Evolutionary conservation across 1,140 invertebrate genomes (phyloP), one percentile per base, ranked within the genome.

Genomic region (Drosophila auraria): DNA sequence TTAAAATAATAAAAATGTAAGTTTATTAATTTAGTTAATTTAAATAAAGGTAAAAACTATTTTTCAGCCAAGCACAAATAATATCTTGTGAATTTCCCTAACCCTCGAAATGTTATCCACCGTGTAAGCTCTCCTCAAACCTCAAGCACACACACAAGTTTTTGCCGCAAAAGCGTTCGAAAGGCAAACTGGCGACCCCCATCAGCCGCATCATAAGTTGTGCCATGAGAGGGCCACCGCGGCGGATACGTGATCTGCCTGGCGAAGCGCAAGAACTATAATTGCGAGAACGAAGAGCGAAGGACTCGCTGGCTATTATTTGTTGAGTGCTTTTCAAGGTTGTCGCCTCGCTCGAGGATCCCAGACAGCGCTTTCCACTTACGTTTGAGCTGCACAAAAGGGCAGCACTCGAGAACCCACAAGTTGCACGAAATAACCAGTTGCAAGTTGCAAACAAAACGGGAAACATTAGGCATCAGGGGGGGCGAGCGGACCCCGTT

Each of bases 261-360:
- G 11, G 27, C 61, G 47, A 40, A 60, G 45, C 44, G 36, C 9
- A 27, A 47, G 50, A 73, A 51, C 45, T 71, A 73, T 81, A 83
- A 87, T 87, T 87, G 70, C 62, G 58, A 33, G 51, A 33, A 33
- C 42, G 47, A 66, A 61, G 76, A 50, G 64, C 63, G 61, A 51
- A 45, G 56, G 36, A 57, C 36, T 36, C 38, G 23, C 61, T 58
- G n/a, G n/a, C 60, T 49, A 68, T 83, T 89, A 89, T 84, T 83
- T 87, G 72, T 71, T 87, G 78, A 87, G 83, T 87, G 83, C 83
- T 75, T 78, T 81, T 89, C 83, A 87, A 84, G 83, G 84, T 81
- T 87, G 69, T 56, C 69, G 82, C 74, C 45, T 27, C 25, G 65
- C 56, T 65, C 42, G 36, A 66, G 64, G 61, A 78, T 59, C 57